Evolutionary conservation across 2,888 invertebrate species (phyloP).

Genomic region (Melikaiella ostensackeni): DNA sequence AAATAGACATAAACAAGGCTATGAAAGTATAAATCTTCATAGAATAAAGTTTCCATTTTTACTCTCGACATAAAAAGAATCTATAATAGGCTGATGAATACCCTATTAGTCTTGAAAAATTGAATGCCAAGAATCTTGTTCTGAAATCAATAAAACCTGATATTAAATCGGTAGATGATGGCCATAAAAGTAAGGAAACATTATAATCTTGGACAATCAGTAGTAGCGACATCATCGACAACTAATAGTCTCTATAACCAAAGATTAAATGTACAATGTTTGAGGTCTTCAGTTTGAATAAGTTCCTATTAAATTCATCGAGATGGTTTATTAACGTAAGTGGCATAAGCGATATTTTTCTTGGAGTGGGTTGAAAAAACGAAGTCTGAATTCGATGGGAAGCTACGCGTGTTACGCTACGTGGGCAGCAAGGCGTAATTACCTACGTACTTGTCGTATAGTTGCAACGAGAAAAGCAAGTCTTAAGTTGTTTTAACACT

Average conservation of each 20-base stretch:
- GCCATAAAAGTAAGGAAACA: not conserved
- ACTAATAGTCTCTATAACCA: not conserved
- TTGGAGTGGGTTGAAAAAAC: constrained; percentile 4
- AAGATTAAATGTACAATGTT: constrained; percentile 27
- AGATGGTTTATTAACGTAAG: constrained; percentile 14
- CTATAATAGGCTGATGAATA: not conserved
- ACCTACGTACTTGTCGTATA: constrained; percentile 26
- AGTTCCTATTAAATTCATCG: constrained; percentile 5
- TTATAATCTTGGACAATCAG: constrained; percentile 1
- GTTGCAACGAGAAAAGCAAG: constrained; percentile 12
- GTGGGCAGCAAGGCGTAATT: constrained; percentile 25
- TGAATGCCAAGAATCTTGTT: not conserved
- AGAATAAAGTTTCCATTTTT: not conserved
- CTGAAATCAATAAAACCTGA: not conserved
- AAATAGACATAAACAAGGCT: not conserved
- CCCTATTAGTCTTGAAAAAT: not conserved
- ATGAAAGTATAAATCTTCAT: not conserved
- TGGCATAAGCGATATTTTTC: constrained; percentile 25
- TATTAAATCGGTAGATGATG: not conserved
- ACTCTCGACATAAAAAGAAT: not conserved
- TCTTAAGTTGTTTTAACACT: constrained; percentile 20
- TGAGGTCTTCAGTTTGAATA: not conserved
- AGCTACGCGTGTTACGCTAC: constrained; percentile 33
- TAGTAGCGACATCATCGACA: not conserved
- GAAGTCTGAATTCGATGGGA: constrained; percentile 12